Conservation (phyloP, 2,113 vertebrate species). For the Triplophysa tibetana region DNA sequence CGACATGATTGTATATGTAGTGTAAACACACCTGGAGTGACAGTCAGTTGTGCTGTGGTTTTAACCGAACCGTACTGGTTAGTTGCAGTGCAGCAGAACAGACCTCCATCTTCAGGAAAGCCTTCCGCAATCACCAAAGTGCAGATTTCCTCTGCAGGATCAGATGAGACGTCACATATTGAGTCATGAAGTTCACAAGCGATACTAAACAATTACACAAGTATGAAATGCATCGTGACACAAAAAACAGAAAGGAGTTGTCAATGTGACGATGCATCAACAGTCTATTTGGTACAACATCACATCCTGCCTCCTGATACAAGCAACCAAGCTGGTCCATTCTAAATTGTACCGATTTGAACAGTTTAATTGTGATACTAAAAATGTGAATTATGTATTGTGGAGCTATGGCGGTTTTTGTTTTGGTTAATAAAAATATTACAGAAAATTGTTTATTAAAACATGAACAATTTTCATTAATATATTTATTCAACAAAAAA, state of each 20-base stretch:
- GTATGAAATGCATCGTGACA: not conserved
- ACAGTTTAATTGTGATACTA: no score
- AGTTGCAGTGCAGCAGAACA: conserved; percentile 85
- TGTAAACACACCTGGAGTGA: conserved; percentile 80
- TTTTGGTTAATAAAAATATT: no score
- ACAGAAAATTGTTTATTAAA: no score
- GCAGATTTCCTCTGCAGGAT: conserved; percentile 90
- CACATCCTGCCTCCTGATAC: not conserved
- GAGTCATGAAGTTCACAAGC: not conserved
- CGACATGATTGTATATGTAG: not conserved
- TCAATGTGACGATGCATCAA: not conserved
- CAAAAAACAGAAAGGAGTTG: not conserved
- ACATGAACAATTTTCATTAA: no score
- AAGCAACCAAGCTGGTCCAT: not conserved
- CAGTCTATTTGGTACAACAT: no score
- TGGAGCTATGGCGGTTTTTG: no score
- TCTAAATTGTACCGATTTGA: not conserved
- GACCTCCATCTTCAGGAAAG: conserved; percentile 93
- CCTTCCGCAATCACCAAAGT: conserved; percentile 95
- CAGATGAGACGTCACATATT: conserved; percentile 17
- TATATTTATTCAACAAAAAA: no score
- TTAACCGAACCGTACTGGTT: conserved; percentile 84
- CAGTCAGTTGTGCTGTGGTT: conserved; percentile 81
- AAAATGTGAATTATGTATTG: no score
- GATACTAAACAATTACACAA: not conserved